Evolutionary conservation across 2,888 invertebrate species (phyloP), one percentile per base, ranked within the genome.

Genomic region (Nomada fucata): DNA sequence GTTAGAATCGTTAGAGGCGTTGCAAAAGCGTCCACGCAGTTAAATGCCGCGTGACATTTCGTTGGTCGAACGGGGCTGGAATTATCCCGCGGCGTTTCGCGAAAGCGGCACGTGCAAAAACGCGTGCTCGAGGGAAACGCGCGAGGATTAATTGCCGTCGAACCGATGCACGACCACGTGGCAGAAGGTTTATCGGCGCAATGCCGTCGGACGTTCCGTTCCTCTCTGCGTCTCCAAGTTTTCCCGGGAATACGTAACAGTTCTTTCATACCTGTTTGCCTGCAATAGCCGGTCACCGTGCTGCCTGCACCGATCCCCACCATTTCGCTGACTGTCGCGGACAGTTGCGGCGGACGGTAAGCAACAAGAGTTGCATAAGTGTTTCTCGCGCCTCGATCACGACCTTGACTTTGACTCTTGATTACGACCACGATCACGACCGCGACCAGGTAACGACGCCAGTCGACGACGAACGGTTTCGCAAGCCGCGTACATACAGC

Each of bases 391-490:
- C 88, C 90, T 87, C 89, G 88, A 87, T 89, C 89, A 88, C 92
- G 92, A 90, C 93, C 93, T 93, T 93, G 93, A 93, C 93, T 93
- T 93, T 93, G 93, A 90, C 91, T 92, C 92, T 91, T 90, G 92
- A 91, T 92, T 91, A 91, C 92, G 91, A 90, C 91, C 87, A 89
- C 91, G 88, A 86, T 70, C 86, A 79, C 86, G 86, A 85, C 78
- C 85, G 80, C 85, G 82, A 85, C 77, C 83, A 69, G 81, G 79
- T 76, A 72, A 71, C 86, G 79, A 81, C 84, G 80, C 80, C 70
- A 70, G 85, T 52, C 79, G 83, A 75, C 89, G 86, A 82, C 82
- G 79, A 86, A 88, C 83, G 87, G 89, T 88, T 88, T 88, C 88
- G 84, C 86, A 88, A 88, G 86, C 73, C 72, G 84, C 79, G 71